Base-by-base conservation (phyloP, 2,113 vertebrate species). In the Glaucidium brasilianum region DNA sequence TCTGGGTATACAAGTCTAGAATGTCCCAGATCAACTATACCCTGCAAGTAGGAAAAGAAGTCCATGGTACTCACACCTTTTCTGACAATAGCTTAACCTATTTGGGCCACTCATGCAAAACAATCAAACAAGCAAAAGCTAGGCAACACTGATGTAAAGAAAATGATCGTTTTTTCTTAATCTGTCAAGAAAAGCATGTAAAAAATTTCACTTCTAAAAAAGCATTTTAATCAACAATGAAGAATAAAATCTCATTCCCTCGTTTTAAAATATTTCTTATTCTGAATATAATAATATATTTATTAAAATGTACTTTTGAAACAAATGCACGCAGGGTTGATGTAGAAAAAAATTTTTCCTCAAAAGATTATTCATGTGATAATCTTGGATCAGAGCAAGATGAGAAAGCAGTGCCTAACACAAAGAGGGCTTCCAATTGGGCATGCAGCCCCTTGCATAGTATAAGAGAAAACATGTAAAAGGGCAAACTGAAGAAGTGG, bases 401-500 rank as follows among this genome's bases (percentile, higher is more conserved):
- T 21, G n/a, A 53, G 29, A 29, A 50, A 94, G 73, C 10, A 43
- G n/a, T 12, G 30, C 10, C 32, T 45, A 32, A 52, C 17, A 53
- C 37, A 78, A 47, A 30, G 16, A 63, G 14, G 32, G 55, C 22
- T 49, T 76, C 26, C 39, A 67, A 27, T 39, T 15, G 23, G 29
- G 32, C 29, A 32, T 9, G 63, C 7, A 85, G 45, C 7, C 21
- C 52, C 17, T 55, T n/a, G 11, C 17, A 30, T 1, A 35, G 14
- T 63, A 29, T 72, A 53, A 67, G 22, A 81, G 58, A 73, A 59
- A 35, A 59, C 9, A 39, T 1, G 4, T 13, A 47, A 53, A 8
- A 76, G 14, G 27, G 3, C 45, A 45, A 1, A 0, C 0, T 22
- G 47, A 47, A 63, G 52, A 32, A 60, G 26, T 0, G 64, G 19